Percentiles rank a stretch among this genome's conserved stretches.
phyloP scores from a whole-genome alignment of 2,797 vertebrate species.

The Cyclura pinguis region DNA sequence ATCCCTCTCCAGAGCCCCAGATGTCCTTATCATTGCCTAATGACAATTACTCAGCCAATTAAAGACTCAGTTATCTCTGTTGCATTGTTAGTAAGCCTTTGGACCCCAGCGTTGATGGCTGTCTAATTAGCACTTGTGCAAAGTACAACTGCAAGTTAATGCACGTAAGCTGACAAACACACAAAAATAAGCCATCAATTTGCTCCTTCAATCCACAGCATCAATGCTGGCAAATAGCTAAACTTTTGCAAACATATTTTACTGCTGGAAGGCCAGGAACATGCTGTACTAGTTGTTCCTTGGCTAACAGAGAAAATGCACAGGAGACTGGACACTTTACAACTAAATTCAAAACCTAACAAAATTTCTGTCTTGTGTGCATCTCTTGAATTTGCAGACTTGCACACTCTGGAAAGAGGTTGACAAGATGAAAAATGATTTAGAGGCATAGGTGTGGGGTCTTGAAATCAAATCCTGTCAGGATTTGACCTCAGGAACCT shows the following conservation, averaged over 20 bases:
- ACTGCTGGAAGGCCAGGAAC: slow-evolving; percentile 45
- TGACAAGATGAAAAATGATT: not conserved
- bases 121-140: slow-evolving; percentile 79
- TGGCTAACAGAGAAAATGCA: not conserved
- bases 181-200: slow-evolving; percentile 71
- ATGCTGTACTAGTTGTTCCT: not conserved
- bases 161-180: slow-evolving; percentile 55
- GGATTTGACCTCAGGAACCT: not conserved
- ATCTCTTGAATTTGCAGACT: not conserved
- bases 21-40: slow-evolving; percentile 83
- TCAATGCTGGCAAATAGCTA: slow-evolving; percentile 44
- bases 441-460: not conserved
- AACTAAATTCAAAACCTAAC: not conserved
- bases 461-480: not conserved
- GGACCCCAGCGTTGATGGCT: slow-evolving; percentile 76
- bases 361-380: not conserved
- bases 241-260: slow-evolving; percentile 28
- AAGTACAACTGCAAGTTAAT: slow-evolving; percentile 76
- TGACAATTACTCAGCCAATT: slow-evolving; percentile 84
- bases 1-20: slow-evolving; percentile 83
- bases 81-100: slow-evolving; percentile 80
- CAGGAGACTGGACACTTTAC: too few relatives aligned
- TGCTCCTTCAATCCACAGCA: slow-evolving; percentile 32
- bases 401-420: not conserved
- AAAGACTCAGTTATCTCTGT: slow-evolving; percentile 79